Base-by-base conservation (phyloP, 2,113 vertebrate genomes). In the Crotalus horridus region DNA sequence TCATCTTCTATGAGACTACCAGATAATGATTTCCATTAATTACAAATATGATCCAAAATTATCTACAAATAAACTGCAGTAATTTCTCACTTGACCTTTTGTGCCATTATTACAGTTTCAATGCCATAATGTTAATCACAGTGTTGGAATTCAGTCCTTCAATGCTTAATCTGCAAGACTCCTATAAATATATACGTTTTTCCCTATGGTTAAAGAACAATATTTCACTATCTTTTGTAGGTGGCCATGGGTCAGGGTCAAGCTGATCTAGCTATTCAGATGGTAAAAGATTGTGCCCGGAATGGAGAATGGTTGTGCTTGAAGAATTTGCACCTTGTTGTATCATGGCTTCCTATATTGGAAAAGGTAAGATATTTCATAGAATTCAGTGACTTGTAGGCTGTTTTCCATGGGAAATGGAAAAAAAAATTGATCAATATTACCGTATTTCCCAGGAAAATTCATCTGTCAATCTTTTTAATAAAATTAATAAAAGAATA, bases 221-320 rank as follows among this genome's bases (percentile, higher is more conserved):
- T 4, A 87, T 17, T 90, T 0, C 90, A 24, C 87, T 43, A 94
- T 93, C 53, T 89, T 56, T 97, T 96, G 21, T 95, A 99, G 99
- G 98, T 99, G 97, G 99, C 99, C 26, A 99, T 99, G 99, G 99
- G 99, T 91, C 99, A 99, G 96, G 99, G 99, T 93, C 99, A 99
- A 97, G 99, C 99, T 94, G 99, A 99, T 88, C 95, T 99, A 96
- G 99, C 99, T 89, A 97, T 99, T 96, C 98, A 98, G 1, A 97
- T 98, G 89, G 97, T 99, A 91, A 98, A 97, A 95, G 98, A 99
- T 95, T 99, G 98, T 95, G 98, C 98, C 43, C 95, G 86, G 26
- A 98, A 96, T 48, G 99, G 99, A 96, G 98, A 99, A 91, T 99
- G 99, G 99, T 97, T 99, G 56, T 99, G 99, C 95, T 97, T 99